Percentiles rank a stretch among this genome's conserved stretches.
Evolutionary conservation across 2,888 invertebrate genomes (phyloP).

Genomic region (Archips xylosteana): DNA sequence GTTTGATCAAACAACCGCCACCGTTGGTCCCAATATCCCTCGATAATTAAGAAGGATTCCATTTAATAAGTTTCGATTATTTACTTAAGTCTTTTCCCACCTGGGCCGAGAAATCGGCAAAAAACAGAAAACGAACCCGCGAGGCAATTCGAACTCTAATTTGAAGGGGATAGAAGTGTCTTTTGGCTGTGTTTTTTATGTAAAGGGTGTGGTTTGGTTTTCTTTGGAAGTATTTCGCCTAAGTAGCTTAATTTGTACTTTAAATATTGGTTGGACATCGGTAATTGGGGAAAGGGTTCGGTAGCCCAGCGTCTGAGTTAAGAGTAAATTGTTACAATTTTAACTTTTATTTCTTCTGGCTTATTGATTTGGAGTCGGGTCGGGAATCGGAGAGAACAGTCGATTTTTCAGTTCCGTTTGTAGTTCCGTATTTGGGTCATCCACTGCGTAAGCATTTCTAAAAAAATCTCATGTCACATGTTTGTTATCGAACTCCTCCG

Average conservation of each 20-base stretch:
- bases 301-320: slow-evolving; percentile 21
- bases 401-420: too few relatives aligned
- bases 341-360: not conserved
- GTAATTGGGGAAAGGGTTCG: slow-evolving; percentile 39
- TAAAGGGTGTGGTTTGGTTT: slow-evolving; percentile 38
- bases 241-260: slow-evolving; percentile 43
- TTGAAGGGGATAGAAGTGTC: not conserved
- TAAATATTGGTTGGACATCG: slow-evolving; percentile 42
- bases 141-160: slow-evolving; percentile 5
- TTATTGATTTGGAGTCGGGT: not conserved
- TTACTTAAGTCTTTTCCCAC: slow-evolving; percentile 42
- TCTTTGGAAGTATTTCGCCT: slow-evolving; percentile 41
- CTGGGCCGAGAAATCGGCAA: slow-evolving; percentile 34
- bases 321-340: slow-evolving; percentile 21
- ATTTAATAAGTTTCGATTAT: slow-evolving; percentile 42
- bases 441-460: too few relatives aligned
- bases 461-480: too few relatives aligned
- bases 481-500: too few relatives aligned
- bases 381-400: not conserved
- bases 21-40: slow-evolving; percentile 23
- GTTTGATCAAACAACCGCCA: slow-evolving; percentile 32
- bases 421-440: too few relatives aligned
- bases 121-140: slow-evolving; percentile 30
- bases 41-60: slow-evolving; percentile 36
- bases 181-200: not conserved